Percentiles rank a stretch among this genome's conserved stretches.
Evolutionary conservation across 2,113 vertebrate species (phyloP).

Genomic region (Hypomesus transpacificus): DNA sequence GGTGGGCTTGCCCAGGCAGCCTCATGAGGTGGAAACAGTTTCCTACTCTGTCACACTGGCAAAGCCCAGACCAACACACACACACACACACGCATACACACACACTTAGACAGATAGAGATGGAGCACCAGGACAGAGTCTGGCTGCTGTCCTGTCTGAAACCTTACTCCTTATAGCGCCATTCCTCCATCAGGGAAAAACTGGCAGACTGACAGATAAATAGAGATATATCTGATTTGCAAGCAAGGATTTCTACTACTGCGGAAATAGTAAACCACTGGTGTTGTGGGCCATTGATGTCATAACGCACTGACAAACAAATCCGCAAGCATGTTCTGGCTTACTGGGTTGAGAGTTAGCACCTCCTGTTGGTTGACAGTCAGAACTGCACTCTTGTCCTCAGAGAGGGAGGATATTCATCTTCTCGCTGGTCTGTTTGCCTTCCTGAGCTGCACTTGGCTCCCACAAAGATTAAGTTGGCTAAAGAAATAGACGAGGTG

Average conservation of each 20-base stretch:
- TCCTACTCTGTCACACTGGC: slow-evolving; percentile 54
- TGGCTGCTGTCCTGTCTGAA: slow-evolving; percentile 37
- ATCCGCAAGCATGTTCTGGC: background rate
- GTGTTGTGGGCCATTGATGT: too few relatives aligned
- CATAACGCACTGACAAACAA: background rate
- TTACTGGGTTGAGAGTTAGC: background rate
- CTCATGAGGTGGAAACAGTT: slow-evolving; percentile 63
- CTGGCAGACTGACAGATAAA: slow-evolving; percentile 1
- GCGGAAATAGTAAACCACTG: background rate
- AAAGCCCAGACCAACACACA: slow-evolving; percentile 34
- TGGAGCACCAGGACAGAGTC: slow-evolving; percentile 25
- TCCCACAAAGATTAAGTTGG: slow-evolving; percentile 48
- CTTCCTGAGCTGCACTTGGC: slow-evolving; percentile 62
- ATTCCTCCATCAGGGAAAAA: slow-evolving; percentile 21
- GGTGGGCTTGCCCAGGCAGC: slow-evolving; percentile 56
- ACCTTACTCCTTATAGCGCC: slow-evolving; percentile 22
- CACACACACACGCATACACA: background rate
- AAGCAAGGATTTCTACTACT: background rate
- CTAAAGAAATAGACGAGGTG: slow-evolving; percentile 58
- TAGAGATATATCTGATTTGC: background rate
- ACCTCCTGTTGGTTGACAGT: slow-evolving; percentile 32
- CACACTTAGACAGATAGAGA: slow-evolving; percentile 55
- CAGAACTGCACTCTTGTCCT: slow-evolving; percentile 23
- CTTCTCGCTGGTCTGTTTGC: slow-evolving; percentile 54
- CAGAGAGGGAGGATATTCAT: slow-evolving; percentile 48